Evolutionary conservation across 2,797 vertebrate species (phyloP).

Genomic region (Anguilla obscura): DNA sequence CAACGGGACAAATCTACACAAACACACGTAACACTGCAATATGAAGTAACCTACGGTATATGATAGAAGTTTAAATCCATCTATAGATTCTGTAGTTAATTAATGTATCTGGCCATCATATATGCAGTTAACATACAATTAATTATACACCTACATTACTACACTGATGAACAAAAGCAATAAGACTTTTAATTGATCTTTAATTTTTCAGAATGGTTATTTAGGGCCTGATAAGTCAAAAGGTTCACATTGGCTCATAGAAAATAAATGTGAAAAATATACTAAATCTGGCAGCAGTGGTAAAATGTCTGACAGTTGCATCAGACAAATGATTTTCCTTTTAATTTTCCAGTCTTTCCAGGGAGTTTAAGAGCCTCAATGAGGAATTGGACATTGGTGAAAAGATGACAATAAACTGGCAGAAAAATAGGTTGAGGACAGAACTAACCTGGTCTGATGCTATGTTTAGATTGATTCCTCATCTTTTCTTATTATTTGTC

Average conservation of each 20-base stretch:
- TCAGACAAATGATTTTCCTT: constrained; percentile 15
- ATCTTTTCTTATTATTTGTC: neutral
- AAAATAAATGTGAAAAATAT: neutral
- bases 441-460: neutral
- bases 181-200: neutral
- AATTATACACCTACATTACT: no score
- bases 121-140: no score
- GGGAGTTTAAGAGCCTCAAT: constrained; percentile 15
- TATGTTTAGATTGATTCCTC: neutral
- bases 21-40: no score
- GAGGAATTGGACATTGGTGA: neutral
- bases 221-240: neutral
- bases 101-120: no score
- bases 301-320: neutral
- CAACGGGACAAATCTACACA: no score
- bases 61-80: no score
- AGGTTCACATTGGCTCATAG: neutral
- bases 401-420: constrained; percentile 1
- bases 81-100: no score
- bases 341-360: neutral
- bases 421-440: neutral
- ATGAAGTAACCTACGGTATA: no score
- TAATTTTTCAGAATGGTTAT: neutral
- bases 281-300: neutral
- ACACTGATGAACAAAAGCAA: neutral